Evolutionary conservation across 2,113 vertebrate species (phyloP).

Genomic region (Romanogobio albipinnatus): DNA sequence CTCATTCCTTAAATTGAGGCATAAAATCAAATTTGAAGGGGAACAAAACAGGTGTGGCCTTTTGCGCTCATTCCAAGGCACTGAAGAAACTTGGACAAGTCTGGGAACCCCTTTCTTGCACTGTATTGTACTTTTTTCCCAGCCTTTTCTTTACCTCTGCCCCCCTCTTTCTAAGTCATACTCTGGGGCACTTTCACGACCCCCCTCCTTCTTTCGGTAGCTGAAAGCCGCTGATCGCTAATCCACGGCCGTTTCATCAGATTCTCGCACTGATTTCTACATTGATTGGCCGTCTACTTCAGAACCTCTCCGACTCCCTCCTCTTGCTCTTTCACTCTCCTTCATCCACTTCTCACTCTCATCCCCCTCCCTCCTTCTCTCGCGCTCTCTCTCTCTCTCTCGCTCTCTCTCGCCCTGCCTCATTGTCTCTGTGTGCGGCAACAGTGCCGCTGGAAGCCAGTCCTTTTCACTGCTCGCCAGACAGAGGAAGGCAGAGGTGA

Average conservation of each 20-base stretch:
- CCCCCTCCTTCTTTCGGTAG: conserved; percentile 23
- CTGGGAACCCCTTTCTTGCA: conserved; percentile 6
- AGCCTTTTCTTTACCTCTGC: conserved; percentile 17
- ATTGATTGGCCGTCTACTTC: conserved; percentile 66
- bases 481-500: conserved; percentile 69
- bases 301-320: conserved; percentile 58
- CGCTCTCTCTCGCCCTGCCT: conserved; percentile 66
- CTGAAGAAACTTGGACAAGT: conserved; percentile 36
- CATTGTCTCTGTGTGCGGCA: conserved; percentile 71
- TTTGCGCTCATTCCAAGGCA: conserved; percentile 2
- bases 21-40: conserved; percentile 24
- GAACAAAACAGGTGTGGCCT: conserved; percentile 28
- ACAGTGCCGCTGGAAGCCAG: conserved; percentile 55
- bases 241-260: conserved; percentile 60
- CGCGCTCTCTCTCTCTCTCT: conserved; percentile 47
- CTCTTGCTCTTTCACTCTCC: conserved; percentile 45
- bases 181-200: conserved; percentile 37
- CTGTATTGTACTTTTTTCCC: conserved; percentile 31
- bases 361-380: conserved; percentile 33
- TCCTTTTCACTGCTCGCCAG: conserved; percentile 57
- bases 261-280: conserved; percentile 59
- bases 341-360: conserved; percentile 60
- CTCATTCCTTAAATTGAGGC: conserved; percentile 1
- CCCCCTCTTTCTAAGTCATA: conserved; percentile 44
- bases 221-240: conserved; percentile 56